These are phyloP conservation scores for Neosalanx taihuensis DNA, from an alignment of 2,797 vertebrate species.

Conservation along the genomic window DNA sequence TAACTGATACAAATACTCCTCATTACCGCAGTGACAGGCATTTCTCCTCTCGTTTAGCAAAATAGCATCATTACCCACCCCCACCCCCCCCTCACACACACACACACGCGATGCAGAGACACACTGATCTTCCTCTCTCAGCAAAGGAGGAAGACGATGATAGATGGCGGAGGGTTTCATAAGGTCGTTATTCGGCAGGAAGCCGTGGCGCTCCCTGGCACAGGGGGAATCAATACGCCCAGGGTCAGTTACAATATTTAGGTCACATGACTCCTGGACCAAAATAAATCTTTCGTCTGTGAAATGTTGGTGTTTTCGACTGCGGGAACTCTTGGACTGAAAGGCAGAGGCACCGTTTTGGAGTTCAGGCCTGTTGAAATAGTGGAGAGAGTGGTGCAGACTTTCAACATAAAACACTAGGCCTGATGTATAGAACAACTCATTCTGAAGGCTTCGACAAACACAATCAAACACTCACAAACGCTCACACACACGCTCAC, in stretches of 20 bases:
- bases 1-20: slow-evolving; percentile 73
- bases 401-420: too few relatives aligned
- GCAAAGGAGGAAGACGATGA: slow-evolving; percentile 53
- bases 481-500: too few relatives aligned
- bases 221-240: slow-evolving; percentile 74
- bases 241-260: slow-evolving; percentile 83
- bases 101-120: slow-evolving; percentile 12
- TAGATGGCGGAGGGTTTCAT: slow-evolving; percentile 68
- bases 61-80: slow-evolving; percentile 64
- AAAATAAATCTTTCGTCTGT: slow-evolving; percentile 76
- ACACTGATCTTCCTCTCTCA: slow-evolving; percentile 53
- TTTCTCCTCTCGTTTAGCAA: slow-evolving; percentile 65
- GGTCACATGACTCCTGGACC: slow-evolving; percentile 75
- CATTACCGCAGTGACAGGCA: slow-evolving; percentile 69
- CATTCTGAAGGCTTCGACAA: too few relatives aligned
- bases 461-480: too few relatives aligned
- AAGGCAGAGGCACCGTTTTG: too few relatives aligned
- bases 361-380: too few relatives aligned
- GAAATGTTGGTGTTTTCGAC: slow-evolving; percentile 64
- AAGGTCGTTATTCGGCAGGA: slow-evolving; percentile 76
- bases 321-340: slow-evolving; percentile 19
- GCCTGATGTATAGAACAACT: too few relatives aligned
- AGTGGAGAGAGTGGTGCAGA: too few relatives aligned
- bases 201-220: slow-evolving; percentile 69
- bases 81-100: slow-evolving; percentile 27